These are phyloP conservation scores for Xenopus laevis DNA, from an alignment of 2,113 vertebrate genomes.

Conservation along the genomic window DNA sequence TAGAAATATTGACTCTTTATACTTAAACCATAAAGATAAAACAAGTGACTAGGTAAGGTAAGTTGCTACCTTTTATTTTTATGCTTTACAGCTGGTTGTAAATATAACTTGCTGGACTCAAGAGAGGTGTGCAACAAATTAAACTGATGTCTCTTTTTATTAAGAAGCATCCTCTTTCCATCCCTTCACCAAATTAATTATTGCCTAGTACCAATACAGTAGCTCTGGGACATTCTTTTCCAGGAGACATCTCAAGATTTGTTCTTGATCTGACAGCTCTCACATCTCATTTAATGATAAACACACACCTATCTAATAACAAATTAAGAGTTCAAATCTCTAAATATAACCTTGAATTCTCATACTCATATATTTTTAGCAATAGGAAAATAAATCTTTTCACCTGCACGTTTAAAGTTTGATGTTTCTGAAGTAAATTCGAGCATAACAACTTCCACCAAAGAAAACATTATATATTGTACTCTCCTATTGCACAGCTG, in stretches of 20 bases:
- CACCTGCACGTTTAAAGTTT: background rate
- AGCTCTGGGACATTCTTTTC: slow-evolving; percentile 18
- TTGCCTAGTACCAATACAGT: slow-evolving; percentile 1
- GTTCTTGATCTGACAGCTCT: slow-evolving; percentile 5
- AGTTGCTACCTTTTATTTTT: background rate
- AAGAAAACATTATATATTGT: no score
- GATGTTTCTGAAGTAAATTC: background rate
- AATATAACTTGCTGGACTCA: background rate
- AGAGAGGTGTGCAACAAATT: background rate
- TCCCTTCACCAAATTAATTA: slow-evolving; percentile 15
- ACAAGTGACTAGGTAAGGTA: background rate
- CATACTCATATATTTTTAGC: background rate
- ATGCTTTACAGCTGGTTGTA: slow-evolving; percentile 1
- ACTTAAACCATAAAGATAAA: no score
- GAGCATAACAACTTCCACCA: background rate
- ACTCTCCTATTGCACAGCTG: no score
- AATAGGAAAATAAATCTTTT: background rate
- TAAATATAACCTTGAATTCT: slow-evolving; percentile 13
- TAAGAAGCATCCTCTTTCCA: background rate
- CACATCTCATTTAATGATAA: slow-evolving; percentile 28
- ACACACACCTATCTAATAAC: slow-evolving; percentile 22
- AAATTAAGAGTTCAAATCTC: slow-evolving; percentile 8
- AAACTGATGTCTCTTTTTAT: background rate
- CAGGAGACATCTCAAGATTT: slow-evolving; percentile 32
- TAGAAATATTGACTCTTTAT: no score